Evolutionary conservation across 2,888 invertebrate genomes (phyloP).

Genomic region (Andrena marginata): DNA sequence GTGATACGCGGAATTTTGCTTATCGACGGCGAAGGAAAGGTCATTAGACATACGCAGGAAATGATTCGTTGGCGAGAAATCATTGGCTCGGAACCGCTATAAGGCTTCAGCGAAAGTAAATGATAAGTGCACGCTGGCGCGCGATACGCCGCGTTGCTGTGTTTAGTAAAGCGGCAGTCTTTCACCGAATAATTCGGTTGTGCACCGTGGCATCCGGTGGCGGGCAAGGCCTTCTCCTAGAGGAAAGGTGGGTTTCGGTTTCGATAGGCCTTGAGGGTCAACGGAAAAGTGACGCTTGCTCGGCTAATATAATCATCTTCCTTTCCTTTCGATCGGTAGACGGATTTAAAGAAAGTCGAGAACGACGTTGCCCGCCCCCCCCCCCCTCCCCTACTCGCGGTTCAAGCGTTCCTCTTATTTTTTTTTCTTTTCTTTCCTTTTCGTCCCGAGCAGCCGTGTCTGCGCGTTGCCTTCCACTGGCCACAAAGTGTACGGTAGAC

Average conservation of each 20-base stretch:
- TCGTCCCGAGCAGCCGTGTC: conserved; percentile 30
- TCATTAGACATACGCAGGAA: conserved; percentile 62
- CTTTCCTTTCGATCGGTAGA: conserved; percentile 57
- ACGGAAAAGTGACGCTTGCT: conserved; percentile 67
- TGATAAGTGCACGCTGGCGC: conserved; percentile 29
- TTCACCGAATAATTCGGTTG: conserved; percentile 66
- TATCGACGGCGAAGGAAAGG: conserved; percentile 34
- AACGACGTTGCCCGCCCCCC: conserved; percentile 35
- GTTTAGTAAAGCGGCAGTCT: conserved; percentile 53
- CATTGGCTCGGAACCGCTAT: conserved; percentile 45
- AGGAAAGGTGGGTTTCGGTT: conserved; percentile 71
- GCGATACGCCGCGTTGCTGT: neutral
- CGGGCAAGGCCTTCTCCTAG: conserved; percentile 62
- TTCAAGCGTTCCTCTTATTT: conserved; percentile 24
- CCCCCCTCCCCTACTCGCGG: conserved; percentile 16
- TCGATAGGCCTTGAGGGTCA: conserved; percentile 76
- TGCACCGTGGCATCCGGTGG: conserved; percentile 11
- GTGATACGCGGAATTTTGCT: conserved; percentile 18
- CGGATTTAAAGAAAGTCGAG: conserved; percentile 70
- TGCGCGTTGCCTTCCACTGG: conserved; percentile 44
- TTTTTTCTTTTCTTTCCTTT: conserved; percentile 26
- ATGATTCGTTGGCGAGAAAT: conserved; percentile 57
- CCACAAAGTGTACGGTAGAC: conserved; percentile 48
- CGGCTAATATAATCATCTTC: conserved; percentile 65
- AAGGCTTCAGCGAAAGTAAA: conserved; percentile 71